Evolutionary conservation across 2,888 invertebrate species (phyloP).

Genomic region (Geophilus truncorum): DNA sequence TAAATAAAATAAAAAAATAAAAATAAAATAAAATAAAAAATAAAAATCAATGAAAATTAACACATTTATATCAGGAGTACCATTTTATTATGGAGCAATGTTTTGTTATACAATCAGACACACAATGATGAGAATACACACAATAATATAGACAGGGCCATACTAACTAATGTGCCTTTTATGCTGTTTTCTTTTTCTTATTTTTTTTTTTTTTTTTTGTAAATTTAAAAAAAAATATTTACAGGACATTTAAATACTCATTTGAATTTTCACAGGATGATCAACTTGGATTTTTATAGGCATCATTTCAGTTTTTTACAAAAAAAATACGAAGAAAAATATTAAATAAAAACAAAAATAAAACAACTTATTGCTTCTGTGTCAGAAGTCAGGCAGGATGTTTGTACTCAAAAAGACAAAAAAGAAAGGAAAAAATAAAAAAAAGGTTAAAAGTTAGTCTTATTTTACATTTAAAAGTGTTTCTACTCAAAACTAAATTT

Average conservation of each 20-base stretch:
- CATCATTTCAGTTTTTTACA: background rate
- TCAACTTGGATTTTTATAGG: constrained; percentile 9
- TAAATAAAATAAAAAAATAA: background rate
- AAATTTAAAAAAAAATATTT: constrained; percentile 4
- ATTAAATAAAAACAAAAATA: background rate
- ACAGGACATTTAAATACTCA: constrained; percentile 28
- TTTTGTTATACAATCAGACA: constrained; percentile 30
- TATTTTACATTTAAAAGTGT: background rate
- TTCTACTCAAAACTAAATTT: background rate
- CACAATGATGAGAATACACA: constrained; percentile 33
- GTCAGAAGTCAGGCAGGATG: constrained; percentile 4
- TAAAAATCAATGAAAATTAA: background rate
- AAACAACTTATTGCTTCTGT: constrained; percentile 18
- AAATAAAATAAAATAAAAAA: background rate
- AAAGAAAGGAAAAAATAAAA: background rate
- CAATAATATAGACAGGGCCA: constrained; percentile 33
- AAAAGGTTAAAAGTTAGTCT: background rate
- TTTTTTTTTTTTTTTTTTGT: background rate
- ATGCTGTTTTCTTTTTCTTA: background rate
- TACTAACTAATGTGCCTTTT: constrained; percentile 33
- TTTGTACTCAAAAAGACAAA: background rate
- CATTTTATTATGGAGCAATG: constrained; percentile 33
- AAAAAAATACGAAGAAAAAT: background rate
- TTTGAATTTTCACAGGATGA: background rate
- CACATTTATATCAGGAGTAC: constrained; percentile 29